Evolutionary conservation across 1,140 invertebrate genomes (phyloP), one percentile per base, ranked within the genome.

Genomic region (Diploscapter pachys): DNA sequence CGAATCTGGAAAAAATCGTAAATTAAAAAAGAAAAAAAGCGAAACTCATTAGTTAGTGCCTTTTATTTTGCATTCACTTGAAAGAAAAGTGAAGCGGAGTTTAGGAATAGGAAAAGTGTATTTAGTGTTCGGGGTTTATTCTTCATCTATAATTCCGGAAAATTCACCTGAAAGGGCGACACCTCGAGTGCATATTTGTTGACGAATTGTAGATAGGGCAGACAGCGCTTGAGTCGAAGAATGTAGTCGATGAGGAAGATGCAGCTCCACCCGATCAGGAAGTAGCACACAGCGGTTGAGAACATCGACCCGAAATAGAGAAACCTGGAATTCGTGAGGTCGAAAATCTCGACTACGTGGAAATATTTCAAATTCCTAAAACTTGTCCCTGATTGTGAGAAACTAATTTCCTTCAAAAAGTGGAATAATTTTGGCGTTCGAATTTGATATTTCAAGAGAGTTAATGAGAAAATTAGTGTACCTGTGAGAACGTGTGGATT

Each of bases 181-280:
- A 82, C 67, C 48, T 71, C 63, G 4, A 82, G 80, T 51, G 77
- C 80, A 61, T 70, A 72, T 11, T 67, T 48, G 59, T 81, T 78
- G 5, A 66, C 75, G 63, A 82, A 74, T 53, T 73, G 57, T 4
- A 79, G 5, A 70, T 82, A 82, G 48, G 71, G 69, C 13, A 59
- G 52, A 51, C 69, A 73, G n/a, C 81, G 57, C 6, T 73, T 69
- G 31, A 67, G 51, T 49, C 79, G 69, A 6, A 82, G 71, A 48
- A 78, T 69, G 69, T 82, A 80, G 68, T 82, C 81, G 62, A 79
- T 6, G 2, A 81, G 73, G 56, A 74, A 81, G 5, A 81, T 8
- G 52, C 64, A 63, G 63, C 79, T 72, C 80, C 80, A 81, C 31
- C 63, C 62, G 52, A 79, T 71, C 31, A 81, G 56, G 55, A 81